Conservation (phyloP, 2,888 invertebrate genomes). For the Petrolisthes manimaculis region DNA sequence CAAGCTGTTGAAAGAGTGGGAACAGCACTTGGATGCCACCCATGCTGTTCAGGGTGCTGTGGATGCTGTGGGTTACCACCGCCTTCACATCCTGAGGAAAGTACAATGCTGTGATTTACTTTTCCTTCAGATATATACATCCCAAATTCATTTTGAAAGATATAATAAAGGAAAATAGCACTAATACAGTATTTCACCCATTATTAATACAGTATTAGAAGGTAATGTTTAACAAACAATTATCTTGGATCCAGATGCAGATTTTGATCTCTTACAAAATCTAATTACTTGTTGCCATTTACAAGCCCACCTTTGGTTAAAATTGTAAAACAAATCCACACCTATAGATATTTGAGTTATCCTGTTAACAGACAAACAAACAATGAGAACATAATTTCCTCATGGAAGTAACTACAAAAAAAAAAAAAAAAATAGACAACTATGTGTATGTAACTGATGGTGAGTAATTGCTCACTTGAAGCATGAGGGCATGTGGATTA, state of each 20-base stretch:
- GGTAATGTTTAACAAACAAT: too few relatives aligned
- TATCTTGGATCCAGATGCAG: too few relatives aligned
- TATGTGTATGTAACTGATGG: not conserved
- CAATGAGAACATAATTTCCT: not conserved
- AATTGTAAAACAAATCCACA: too few relatives aligned
- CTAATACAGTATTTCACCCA: too few relatives aligned
- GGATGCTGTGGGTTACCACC: conserved; percentile 98
- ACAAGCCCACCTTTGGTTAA: too few relatives aligned
- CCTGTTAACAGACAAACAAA: too few relatives aligned
- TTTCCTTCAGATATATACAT: not conserved
- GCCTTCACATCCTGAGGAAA: conserved; percentile 84
- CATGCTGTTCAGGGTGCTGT: conserved; percentile 97
- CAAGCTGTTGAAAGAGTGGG: conserved; percentile 97
- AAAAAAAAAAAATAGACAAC: not conserved
- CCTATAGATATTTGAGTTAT: too few relatives aligned
- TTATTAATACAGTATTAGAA: too few relatives aligned
- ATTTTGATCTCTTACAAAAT: too few relatives aligned
- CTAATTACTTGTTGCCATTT: too few relatives aligned
- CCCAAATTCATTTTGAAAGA: too few relatives aligned
- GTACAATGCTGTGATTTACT: not conserved
- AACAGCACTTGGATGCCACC: conserved; percentile 98
- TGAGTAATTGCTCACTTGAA: conserved; percentile 78
- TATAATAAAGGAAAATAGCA: too few relatives aligned
- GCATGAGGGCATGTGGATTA: conserved; percentile 99
- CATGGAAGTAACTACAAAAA: not conserved